Base-by-base conservation (phyloP, 2,113 vertebrate genomes). In the Anolis carolinensis region DNA sequence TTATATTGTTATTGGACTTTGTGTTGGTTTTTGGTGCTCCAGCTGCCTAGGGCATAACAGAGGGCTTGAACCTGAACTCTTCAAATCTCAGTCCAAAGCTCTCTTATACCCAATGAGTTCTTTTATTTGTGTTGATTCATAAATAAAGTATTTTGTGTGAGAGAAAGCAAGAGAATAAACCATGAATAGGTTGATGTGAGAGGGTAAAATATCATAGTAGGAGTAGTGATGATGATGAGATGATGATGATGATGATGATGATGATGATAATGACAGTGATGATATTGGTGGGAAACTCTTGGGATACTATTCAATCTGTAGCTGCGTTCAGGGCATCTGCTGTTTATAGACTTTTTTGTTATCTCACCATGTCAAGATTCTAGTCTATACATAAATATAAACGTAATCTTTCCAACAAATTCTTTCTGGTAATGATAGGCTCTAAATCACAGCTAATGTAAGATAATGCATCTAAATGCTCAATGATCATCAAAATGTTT, bases 371-470 rank as follows among this genome's bases (percentile, higher is more conserved):
- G 86, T 8, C 84, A 92, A 78, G 50, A 16, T 86, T 89, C 78
- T 79, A 32, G 55, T 81, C 79, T 81, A 87, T 14, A 81, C 44
- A 48, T 86, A 82, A 32, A 59, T 2, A 88, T 87, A 83, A 16
- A 0, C 84, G 91, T 92, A 93, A 93, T 92, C 83, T 92, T 89
- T 86, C 85, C 52, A 87, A 92, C 88, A 39, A 11, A 86, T 77
- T 89, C 2, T 14, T 79, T 52, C 73, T 44, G 79, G 89, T 87
- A 85, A 85, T 84, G 88, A 84, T 81, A 88, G 87, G 59, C 87
- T 92, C 91, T 95, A 89, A 92, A 95, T 92, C 52, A 44, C 87
- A 93, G 90, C 71, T 94, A 94, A 94, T 89, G 81, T 89, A 88
- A 91, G 70, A 92, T 91, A 92, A 89, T 23, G 32, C 76, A 91